Evolutionary conservation across 2,888 invertebrate genomes (phyloP).

Genomic region (Limnephilus rhombicus): DNA sequence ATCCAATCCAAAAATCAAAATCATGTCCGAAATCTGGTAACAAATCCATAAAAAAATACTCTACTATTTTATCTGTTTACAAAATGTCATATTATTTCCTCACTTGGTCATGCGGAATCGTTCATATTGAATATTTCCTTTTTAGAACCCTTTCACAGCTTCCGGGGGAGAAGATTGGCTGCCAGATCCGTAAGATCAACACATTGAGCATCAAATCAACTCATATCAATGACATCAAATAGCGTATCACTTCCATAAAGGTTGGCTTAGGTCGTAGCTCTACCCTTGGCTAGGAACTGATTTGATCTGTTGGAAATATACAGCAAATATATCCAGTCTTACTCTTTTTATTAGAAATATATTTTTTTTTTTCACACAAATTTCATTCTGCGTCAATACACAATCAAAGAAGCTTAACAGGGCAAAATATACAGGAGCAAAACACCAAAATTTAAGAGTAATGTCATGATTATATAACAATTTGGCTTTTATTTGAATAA

Average conservation of each 20-base stretch:
- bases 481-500: too few relatives aligned
- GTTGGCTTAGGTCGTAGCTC: neutral
- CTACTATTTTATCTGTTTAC: neutral
- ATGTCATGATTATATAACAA: too few relatives aligned
- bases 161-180: neutral
- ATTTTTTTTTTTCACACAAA: neutral
- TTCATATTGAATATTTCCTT: neutral
- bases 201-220: neutral
- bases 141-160: neutral
- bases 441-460: too few relatives aligned
- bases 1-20: too few relatives aligned
- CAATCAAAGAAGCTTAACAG: too few relatives aligned
- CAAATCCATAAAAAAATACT: too few relatives aligned
- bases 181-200: neutral
- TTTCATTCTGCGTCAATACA: too few relatives aligned
- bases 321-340: neutral
- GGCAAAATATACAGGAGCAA: too few relatives aligned
- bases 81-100: neutral
- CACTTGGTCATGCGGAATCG: neutral
- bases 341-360: neutral
- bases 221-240: neutral
- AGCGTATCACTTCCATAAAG: neutral
- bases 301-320: neutral
- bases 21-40: too few relatives aligned
- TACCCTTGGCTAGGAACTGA: neutral